These are phyloP conservation scores for Hipposideros armiger DNA, from an alignment of 2,113 vertebrate species.

Conservation along the genomic window DNA sequence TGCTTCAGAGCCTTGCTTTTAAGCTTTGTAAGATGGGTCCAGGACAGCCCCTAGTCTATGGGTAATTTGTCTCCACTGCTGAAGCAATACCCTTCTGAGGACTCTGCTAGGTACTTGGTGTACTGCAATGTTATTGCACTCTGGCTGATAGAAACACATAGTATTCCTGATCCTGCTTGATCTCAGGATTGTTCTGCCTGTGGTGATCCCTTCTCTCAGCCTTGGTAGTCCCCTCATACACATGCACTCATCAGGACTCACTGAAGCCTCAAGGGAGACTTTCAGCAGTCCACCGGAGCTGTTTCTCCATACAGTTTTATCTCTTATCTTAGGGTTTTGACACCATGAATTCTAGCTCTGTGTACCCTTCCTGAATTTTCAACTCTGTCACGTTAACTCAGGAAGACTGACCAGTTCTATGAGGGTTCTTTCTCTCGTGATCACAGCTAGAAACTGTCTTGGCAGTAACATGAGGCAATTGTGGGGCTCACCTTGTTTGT, in stretches of 20 bases:
- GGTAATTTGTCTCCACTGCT: background rate
- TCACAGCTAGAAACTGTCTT: background rate
- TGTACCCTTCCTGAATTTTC: background rate
- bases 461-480: background rate
- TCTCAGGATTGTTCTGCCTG: background rate
- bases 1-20: background rate
- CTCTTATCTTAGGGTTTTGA: background rate
- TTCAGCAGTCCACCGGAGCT: background rate
- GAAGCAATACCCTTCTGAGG: background rate
- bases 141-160: background rate
- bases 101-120: background rate
- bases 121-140: background rate
- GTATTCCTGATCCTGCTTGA: background rate
- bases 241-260: background rate
- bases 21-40: background rate
- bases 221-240: background rate
- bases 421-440: background rate
- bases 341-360: too few relatives aligned
- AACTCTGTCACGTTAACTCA: background rate
- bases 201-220: background rate
- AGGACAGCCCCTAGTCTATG: background rate
- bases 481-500: background rate
- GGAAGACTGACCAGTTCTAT: background rate
- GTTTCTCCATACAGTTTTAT: background rate
- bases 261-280: background rate